Conservation (phyloP, 2,888 invertebrate species). For the Dryadula phaetusa region DNA sequence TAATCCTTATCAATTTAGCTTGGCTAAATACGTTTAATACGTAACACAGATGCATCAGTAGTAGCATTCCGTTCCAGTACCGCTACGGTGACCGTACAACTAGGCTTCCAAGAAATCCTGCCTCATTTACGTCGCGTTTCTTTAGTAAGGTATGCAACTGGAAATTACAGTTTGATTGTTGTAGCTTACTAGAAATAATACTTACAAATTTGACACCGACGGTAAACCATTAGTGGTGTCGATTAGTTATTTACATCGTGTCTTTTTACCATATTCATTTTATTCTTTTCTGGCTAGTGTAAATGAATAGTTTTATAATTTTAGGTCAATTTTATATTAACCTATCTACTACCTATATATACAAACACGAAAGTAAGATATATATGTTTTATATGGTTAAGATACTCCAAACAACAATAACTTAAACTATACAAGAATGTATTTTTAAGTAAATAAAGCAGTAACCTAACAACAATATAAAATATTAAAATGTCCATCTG, state of each 20-base stretch:
- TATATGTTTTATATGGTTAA: too few relatives aligned
- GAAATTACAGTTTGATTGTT: conserved; percentile 48
- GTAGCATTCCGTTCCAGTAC: conserved; percentile 44
- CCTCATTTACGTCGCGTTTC: conserved; percentile 47
- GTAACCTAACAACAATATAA: too few relatives aligned
- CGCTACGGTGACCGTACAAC: conserved; percentile 41
- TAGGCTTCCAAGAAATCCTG: conserved; percentile 46
- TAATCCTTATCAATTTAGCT: neutral
- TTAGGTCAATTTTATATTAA: too few relatives aligned
- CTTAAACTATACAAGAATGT: too few relatives aligned
- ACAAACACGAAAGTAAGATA: too few relatives aligned
- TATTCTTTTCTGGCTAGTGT: neutral
- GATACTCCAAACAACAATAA: too few relatives aligned
- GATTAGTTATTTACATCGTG: neutral
- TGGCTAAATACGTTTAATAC: conserved; percentile 26
- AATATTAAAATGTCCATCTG: too few relatives aligned
- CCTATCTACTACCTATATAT: too few relatives aligned
- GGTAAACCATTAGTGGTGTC: neutral
- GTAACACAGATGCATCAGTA: conserved; percentile 41
- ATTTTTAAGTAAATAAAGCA: too few relatives aligned
- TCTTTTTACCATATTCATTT: neutral
- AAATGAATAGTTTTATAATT: neutral
- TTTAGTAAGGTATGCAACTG: conserved; percentile 45
- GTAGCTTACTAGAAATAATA: conserved; percentile 25
- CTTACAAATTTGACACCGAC: neutral